Evolutionary conservation across 2,113 vertebrate species (phyloP).

Genomic region (Nansenia antarctica): DNA sequence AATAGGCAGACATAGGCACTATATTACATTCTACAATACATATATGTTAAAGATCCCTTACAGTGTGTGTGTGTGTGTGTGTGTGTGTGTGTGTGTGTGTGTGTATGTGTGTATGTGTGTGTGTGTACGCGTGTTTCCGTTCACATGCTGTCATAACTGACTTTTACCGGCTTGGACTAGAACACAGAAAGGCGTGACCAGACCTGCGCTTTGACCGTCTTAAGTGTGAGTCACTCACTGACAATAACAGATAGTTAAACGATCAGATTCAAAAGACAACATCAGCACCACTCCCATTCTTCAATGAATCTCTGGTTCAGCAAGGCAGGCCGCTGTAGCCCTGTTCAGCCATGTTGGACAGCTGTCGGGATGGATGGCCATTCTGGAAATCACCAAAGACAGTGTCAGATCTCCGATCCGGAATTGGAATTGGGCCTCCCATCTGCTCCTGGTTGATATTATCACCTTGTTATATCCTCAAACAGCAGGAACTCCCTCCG

Average conservation of each 20-base stretch:
- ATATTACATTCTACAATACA: too few relatives aligned
- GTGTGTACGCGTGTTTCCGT: not conserved
- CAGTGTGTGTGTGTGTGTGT: not conserved
- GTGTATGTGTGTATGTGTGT: not conserved
- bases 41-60: too few relatives aligned
- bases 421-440: not conserved
- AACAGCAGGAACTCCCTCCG: not conserved
- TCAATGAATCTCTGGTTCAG: not conserved
- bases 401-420: not conserved
- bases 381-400: not conserved
- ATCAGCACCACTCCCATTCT: not conserved
- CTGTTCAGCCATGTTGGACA: not conserved
- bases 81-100: not conserved
- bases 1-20: too few relatives aligned
- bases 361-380: not conserved
- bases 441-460: conserved; percentile 5
- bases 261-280: not conserved
- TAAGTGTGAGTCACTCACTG: not conserved
- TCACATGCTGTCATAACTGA: not conserved
- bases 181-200: not conserved
- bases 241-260: not conserved
- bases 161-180: not conserved
- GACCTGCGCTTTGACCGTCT: not conserved
- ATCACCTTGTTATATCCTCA: conserved; percentile 5
- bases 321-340: not conserved